phyloP scores from a whole-genome alignment of 2,888 invertebrate genomes.

The Plutella xylostella region DNA sequence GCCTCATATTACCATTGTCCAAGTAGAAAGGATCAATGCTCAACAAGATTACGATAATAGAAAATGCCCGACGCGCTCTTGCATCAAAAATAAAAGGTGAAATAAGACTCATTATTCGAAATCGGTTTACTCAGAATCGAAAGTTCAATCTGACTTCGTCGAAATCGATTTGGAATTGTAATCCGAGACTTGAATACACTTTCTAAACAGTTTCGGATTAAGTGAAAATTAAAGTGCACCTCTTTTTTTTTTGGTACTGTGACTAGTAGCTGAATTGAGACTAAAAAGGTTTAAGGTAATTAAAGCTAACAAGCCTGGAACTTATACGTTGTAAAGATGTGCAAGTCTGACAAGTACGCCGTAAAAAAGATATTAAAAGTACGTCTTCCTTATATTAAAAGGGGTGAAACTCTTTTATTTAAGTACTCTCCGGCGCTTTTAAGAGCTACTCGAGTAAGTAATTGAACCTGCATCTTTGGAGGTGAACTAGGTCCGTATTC shows the following conservation, averaged over 20 bases:
- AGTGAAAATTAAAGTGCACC: constrained; percentile 24
- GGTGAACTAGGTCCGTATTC: constrained; percentile 45
- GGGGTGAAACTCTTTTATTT: constrained; percentile 25
- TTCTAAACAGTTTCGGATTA: constrained; percentile 46
- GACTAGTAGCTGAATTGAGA: too few relatives aligned
- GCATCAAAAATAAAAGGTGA: constrained; percentile 8
- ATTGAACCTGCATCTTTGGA: constrained; percentile 39
- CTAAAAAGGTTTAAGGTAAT: too few relatives aligned
- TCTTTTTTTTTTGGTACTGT: not conserved
- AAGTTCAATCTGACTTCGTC: constrained; percentile 16
- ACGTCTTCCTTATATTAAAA: constrained; percentile 34
- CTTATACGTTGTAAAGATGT: not conserved
- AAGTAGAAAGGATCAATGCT: too few relatives aligned
- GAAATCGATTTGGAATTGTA: constrained; percentile 46
- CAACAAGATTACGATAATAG: too few relatives aligned
- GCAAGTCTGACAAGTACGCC: not conserved
- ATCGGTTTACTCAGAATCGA: constrained; percentile 21
- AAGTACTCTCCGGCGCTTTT: constrained; percentile 19
- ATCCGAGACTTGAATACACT: constrained; percentile 37
- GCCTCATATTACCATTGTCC: constrained; percentile 51
- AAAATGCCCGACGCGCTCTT: not conserved
- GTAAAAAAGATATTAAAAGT: constrained; percentile 3
- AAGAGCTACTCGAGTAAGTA: constrained; percentile 25
- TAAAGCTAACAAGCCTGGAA: too few relatives aligned
- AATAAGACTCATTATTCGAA: constrained; percentile 8